These are phyloP conservation scores for Pseudoips prasinana DNA, from an alignment of 2,888 invertebrate genomes.

Conservation along the genomic window DNA sequence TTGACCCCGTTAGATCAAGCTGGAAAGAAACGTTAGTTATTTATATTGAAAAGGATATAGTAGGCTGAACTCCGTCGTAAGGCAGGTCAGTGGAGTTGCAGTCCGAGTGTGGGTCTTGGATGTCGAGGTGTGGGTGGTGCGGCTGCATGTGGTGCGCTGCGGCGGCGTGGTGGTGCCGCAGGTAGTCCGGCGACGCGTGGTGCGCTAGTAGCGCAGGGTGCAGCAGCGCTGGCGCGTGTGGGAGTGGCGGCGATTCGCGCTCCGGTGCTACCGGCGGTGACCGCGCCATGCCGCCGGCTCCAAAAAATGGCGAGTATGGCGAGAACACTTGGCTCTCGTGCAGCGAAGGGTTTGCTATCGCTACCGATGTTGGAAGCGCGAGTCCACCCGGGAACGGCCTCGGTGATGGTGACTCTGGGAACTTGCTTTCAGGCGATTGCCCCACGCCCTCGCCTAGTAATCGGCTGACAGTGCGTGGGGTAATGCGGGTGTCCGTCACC, in stretches of 20 bases:
- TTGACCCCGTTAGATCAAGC: constrained; percentile 32
- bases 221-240: constrained; percentile 91
- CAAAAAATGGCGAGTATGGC: constrained; percentile 95
- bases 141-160: constrained; percentile 89
- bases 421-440: constrained; percentile 83
- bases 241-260: constrained; percentile 92
- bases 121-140: constrained; percentile 90
- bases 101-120: constrained; percentile 93
- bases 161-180: constrained; percentile 86
- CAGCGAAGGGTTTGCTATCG: constrained; percentile 97
- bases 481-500: constrained; percentile 96
- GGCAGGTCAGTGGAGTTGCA: constrained; percentile 95
- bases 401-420: constrained; percentile 87
- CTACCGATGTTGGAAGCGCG: constrained; percentile 96
- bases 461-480: constrained; percentile 93
- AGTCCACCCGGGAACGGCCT: constrained; percentile 92
- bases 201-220: constrained; percentile 93
- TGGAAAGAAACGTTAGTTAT: constrained; percentile 13
- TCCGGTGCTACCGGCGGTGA: constrained; percentile 85
- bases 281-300: constrained; percentile 79
- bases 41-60: constrained; percentile 91
- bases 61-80: constrained; percentile 96
- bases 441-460: constrained; percentile 91
- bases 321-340: constrained; percentile 97
- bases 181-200: constrained; percentile 92